Percentiles rank a stretch among this genome's conserved stretches.
Conservation (phyloP, 2,113 vertebrate genomes). For the Epinephelus cyanopodus region DNA sequence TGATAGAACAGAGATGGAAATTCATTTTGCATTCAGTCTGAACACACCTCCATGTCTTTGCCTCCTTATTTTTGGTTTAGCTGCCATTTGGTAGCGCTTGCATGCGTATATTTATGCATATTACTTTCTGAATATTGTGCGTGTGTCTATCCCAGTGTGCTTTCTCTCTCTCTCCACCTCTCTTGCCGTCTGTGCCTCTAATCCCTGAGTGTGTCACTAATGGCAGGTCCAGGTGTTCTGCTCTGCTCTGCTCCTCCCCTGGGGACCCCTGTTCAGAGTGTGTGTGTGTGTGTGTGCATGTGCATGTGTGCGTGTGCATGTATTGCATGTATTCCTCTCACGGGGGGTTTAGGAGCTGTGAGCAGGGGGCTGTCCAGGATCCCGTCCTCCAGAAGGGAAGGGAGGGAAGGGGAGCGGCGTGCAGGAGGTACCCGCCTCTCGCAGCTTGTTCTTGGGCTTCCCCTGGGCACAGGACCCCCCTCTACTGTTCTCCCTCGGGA, state of each 20-base stretch:
- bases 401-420: slow-evolving; percentile 64
- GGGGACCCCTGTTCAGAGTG: slow-evolving; percentile 62
- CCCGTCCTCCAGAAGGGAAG: slow-evolving; percentile 75
- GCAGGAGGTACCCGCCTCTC: slow-evolving; percentile 84
- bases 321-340: slow-evolving; percentile 55
- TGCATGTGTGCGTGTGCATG: slow-evolving; percentile 37
- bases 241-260: slow-evolving; percentile 79
- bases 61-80: background rate
- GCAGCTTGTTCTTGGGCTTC: slow-evolving; percentile 78
- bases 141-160: slow-evolving; percentile 64
- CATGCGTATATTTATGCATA: slow-evolving; percentile 62
- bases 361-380: slow-evolving; percentile 77
- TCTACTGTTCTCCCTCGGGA: slow-evolving; percentile 41
- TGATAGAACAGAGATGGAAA: background rate
- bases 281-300: slow-evolving; percentile 37
- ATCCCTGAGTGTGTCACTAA: slow-evolving; percentile 85
- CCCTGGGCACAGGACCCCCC: slow-evolving; percentile 72
- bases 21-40: background rate
- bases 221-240: slow-evolving; percentile 89
- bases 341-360: slow-evolving; percentile 70
- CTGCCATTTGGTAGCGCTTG: slow-evolving; percentile 27
- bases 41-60: background rate
- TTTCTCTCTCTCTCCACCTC: slow-evolving; percentile 55
- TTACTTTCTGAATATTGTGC: slow-evolving; percentile 34
- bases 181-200: slow-evolving; percentile 83